Conservation (phyloP, 35 echinoderm and acorn worm genomes). For the Ophioderma brevispina region DNA sequence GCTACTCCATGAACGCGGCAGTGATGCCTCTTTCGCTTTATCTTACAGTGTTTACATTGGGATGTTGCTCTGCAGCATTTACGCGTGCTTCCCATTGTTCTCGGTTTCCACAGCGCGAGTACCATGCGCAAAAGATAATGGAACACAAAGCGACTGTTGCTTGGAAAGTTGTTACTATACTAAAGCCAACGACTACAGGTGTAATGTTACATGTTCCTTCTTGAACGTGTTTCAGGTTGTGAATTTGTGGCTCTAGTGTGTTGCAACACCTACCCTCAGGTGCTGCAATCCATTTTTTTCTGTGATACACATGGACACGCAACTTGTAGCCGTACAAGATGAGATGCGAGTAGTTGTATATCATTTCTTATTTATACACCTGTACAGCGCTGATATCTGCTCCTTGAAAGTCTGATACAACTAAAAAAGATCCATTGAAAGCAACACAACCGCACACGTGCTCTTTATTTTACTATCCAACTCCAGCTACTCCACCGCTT, state of each 20-base stretch:
- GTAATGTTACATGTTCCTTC: not conserved
- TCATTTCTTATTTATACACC: constrained; percentile 13
- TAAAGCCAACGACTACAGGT: constrained; percentile 22
- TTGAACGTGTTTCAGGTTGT: not conserved
- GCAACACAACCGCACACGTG: not conserved
- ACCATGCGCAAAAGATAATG: constrained; percentile 23
- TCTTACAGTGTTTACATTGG: not conserved
- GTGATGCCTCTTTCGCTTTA: not conserved
- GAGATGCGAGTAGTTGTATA: not conserved
- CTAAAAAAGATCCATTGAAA: constrained; percentile 2
- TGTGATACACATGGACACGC: constrained; percentile 3
- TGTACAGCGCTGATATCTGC: constrained; percentile 8
- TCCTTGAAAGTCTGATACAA: not conserved
- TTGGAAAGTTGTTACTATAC: constrained; percentile 36
- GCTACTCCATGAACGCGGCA: not conserved
- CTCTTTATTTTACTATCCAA: not conserved
- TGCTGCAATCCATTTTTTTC: not conserved
- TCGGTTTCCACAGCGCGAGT: constrained; percentile 14
- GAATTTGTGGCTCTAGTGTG: not conserved
- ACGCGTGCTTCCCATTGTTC: constrained; percentile 11
- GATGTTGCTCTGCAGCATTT: constrained; percentile 2
- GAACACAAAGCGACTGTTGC: constrained; percentile 18
- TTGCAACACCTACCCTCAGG: not conserved
- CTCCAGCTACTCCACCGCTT: not conserved
- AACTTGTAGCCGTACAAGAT: constrained; percentile 7